Evolutionary conservation across 2,888 invertebrate genomes (phyloP).

Genomic region (Gordius sp.): DNA sequence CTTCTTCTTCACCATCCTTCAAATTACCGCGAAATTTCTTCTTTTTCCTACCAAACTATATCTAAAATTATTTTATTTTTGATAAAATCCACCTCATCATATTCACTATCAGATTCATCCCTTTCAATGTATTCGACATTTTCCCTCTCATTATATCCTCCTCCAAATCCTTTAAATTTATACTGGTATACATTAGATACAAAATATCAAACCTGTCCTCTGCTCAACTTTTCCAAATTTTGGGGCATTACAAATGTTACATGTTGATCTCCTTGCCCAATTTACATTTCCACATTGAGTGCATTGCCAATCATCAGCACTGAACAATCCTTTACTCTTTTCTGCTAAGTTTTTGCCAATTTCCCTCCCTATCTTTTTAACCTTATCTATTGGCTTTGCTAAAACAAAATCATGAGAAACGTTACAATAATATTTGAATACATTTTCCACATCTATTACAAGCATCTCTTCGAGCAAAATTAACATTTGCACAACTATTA

Average conservation of each 20-base stretch:
- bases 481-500: slow-evolving; percentile 69
- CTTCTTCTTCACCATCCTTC: background rate
- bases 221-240: slow-evolving; percentile 75
- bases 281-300: slow-evolving; percentile 99
- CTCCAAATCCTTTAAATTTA: slow-evolving; percentile 29
- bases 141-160: slow-evolving; percentile 66
- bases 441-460: slow-evolving; percentile 40
- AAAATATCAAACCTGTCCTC: slow-evolving; percentile 32
- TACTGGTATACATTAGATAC: background rate
- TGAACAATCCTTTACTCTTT: slow-evolving; percentile 61
- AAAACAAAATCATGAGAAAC: background rate
- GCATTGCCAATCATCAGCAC: slow-evolving; percentile 98
- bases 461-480: slow-evolving; percentile 77
- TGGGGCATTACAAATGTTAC: slow-evolving; percentile 94
- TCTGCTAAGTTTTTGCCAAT: slow-evolving; percentile 94
- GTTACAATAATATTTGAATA: background rate
- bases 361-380: slow-evolving; percentile 40
- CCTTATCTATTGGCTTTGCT: slow-evolving; percentile 11
- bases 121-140: slow-evolving; percentile 76
- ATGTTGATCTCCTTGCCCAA: slow-evolving; percentile 77
- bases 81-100: slow-evolving; percentile 49
- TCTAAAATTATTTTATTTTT: background rate
- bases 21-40: background rate
- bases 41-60: slow-evolving; percentile 11
- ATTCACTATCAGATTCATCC: slow-evolving; percentile 65